These are phyloP conservation scores for Ciconia boyciana DNA, from an alignment of 2,113 vertebrate species.

Conservation along the genomic window DNA sequence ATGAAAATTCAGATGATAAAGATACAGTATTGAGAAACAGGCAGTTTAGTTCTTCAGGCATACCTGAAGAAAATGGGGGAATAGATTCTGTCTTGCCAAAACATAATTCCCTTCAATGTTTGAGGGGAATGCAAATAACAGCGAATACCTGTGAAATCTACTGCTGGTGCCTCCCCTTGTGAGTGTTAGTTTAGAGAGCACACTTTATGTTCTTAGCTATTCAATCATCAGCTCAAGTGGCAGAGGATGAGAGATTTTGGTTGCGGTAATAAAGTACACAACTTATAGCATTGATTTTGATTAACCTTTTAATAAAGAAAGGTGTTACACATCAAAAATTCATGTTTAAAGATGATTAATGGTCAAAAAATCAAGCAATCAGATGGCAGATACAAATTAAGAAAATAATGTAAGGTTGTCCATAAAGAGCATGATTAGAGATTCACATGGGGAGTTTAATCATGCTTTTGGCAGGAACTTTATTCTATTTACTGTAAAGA, in stretches of 20 bases:
- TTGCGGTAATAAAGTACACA: neutral
- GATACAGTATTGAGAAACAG: neutral
- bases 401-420: neutral
- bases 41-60: neutral
- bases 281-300: neutral
- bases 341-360: neutral
- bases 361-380: neutral
- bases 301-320: neutral
- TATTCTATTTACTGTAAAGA: neutral
- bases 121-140: neutral
- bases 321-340: neutral
- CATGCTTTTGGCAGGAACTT: neutral
- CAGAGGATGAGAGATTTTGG: neutral
- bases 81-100: neutral
- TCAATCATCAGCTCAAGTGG: neutral
- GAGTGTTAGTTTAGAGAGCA: neutral
- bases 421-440: neutral
- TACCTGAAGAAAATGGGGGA: neutral
- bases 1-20: neutral
- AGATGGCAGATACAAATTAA: neutral
- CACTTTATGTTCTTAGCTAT: neutral
- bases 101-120: neutral
- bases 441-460: rapidly evolving
- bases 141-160: neutral
- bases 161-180: neutral